Conservation (phyloP, 2,113 vertebrate genomes). For the Carettochelys insculpta region DNA sequence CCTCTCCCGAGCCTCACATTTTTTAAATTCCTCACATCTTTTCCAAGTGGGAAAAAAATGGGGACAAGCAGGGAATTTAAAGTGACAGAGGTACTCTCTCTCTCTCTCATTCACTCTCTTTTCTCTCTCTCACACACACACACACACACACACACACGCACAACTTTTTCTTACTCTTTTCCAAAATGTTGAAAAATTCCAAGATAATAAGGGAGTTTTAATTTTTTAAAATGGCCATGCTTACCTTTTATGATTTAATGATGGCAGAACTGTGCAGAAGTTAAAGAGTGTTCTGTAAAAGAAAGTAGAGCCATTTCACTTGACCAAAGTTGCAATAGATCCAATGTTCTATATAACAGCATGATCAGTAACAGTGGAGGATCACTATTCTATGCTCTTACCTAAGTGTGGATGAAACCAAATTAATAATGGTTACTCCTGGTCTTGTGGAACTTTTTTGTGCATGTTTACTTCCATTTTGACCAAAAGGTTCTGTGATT, state of each 20-base stretch:
- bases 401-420: background rate
- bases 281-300: background rate
- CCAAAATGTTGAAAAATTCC: background rate
- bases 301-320: background rate
- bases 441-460: background rate
- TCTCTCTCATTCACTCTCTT: background rate
- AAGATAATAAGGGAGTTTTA: background rate
- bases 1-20: no score
- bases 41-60: background rate
- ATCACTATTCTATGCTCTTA: background rate
- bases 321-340: background rate
- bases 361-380: background rate
- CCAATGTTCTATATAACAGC: background rate
- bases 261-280: background rate
- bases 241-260: background rate
- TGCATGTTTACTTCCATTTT: background rate
- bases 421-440: background rate
- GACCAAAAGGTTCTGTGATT: background rate
- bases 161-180: no score
- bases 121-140: background rate
- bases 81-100: constrained; percentile 37
- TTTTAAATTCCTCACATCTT: background rate
- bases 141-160: no score
- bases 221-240: background rate
- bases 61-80: background rate